Evolutionary conservation across 2,113 vertebrate genomes (phyloP).

Genomic region (Felis chaus): DNA sequence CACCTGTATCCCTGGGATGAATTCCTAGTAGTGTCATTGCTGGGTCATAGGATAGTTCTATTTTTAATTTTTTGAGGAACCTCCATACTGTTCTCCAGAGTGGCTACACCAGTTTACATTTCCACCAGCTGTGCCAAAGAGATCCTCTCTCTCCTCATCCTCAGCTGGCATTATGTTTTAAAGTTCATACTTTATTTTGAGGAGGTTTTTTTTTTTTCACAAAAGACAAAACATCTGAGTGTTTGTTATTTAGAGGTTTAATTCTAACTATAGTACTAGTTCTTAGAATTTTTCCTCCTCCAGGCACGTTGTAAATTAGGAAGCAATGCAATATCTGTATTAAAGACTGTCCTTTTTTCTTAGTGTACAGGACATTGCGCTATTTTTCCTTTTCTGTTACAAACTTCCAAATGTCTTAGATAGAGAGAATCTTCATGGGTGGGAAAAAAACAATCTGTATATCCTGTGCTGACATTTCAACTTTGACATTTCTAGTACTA

Average conservation of each 20-base stretch:
- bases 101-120: too few relatives aligned
- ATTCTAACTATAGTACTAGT: not conserved
- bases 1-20: too few relatives aligned
- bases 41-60: too few relatives aligned
- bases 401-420: not conserved
- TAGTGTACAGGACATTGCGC: not conserved
- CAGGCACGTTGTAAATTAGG: not conserved
- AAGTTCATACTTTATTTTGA: not conserved
- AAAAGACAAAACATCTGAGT: not conserved
- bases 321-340: not conserved
- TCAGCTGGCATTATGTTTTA: not conserved
- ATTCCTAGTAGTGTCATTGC: too few relatives aligned
- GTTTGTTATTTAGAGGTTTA: not conserved
- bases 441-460: not conserved
- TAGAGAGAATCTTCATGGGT: not conserved
- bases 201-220: not conserved
- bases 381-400: not conserved
- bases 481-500: not conserved
- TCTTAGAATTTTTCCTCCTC: not conserved
- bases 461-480: slow-evolving; percentile 1
- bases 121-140: too few relatives aligned
- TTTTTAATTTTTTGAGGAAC: too few relatives aligned
- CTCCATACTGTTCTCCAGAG: too few relatives aligned
- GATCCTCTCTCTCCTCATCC: too few relatives aligned
- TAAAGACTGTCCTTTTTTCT: not conserved